These are phyloP conservation scores for Ptychoptera contaminata DNA, from an alignment of 2,888 invertebrate species.

Conservation along the genomic window DNA sequence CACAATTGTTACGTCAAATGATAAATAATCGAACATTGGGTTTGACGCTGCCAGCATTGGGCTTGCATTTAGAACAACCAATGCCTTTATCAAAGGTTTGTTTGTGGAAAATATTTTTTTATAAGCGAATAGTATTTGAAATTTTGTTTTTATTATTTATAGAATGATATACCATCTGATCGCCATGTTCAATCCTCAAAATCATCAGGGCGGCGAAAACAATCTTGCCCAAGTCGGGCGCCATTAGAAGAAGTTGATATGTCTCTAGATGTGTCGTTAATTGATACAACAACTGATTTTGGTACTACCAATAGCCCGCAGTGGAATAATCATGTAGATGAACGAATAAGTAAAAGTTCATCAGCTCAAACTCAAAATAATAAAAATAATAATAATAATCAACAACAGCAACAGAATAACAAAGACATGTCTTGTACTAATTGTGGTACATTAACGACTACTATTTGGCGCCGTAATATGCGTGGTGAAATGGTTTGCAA, in stretches of 20 bases:
- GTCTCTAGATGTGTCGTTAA: constrained; percentile 3
- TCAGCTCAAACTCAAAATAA: not conserved
- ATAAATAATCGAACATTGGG: constrained; percentile 63
- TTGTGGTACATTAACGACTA: constrained; percentile 94
- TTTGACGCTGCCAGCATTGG: constrained; percentile 41
- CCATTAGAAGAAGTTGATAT: constrained; percentile 15
- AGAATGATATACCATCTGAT: constrained; percentile 15
- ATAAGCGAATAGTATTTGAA: not conserved
- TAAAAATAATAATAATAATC: constrained; percentile 9
- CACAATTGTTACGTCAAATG: constrained; percentile 55
- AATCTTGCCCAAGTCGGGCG: constrained; percentile 62
- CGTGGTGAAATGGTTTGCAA: constrained; percentile 98
- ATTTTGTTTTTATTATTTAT: constrained; percentile 10
- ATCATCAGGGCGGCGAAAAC: constrained; percentile 50
- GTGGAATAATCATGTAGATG: constrained; percentile 8
- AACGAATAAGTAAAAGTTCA: not conserved
- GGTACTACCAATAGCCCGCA: constrained; percentile 10
- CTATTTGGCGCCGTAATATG: constrained; percentile 92
- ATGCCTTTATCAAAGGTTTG: constrained; percentile 12
- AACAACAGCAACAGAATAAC: constrained; percentile 15
- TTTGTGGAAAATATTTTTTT: not conserved
- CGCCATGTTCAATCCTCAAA: constrained; percentile 15
- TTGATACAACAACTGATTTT: constrained; percentile 14
- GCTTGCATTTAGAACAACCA: constrained; percentile 22
- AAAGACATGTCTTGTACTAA: constrained; percentile 84